Percentiles rank a stretch among this genome's conserved stretches.
Evolutionary conservation across 2,888 invertebrate species (phyloP).

Genomic region (Cephus runcator): DNA sequence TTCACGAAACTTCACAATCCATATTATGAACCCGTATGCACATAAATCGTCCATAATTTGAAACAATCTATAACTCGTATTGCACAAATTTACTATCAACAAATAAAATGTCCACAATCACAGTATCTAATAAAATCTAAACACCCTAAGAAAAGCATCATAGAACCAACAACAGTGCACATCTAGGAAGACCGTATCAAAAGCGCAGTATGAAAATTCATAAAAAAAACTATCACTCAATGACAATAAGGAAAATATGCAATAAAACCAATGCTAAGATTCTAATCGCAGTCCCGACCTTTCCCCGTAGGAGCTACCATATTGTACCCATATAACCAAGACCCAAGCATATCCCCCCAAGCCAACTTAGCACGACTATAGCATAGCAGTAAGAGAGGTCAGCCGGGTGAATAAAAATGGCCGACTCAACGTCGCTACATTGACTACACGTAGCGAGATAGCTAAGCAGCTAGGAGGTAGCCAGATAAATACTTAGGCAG

Average conservation of each 20-base stretch:
- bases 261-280: background rate
- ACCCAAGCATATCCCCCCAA: background rate
- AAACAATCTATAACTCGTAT: no score
- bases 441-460: background rate
- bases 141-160: background rate
- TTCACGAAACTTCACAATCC: background rate
- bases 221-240: background rate
- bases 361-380: background rate
- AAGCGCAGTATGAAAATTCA: background rate
- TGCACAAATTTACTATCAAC: background rate
- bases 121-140: background rate
- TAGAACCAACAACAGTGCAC: background rate
- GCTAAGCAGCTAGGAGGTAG: background rate
- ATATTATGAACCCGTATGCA: background rate
- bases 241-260: background rate
- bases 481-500: background rate
- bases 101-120: background rate
- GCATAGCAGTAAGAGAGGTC: background rate
- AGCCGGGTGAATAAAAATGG: background rate
- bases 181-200: background rate
- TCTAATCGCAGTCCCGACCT: background rate
- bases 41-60: background rate
- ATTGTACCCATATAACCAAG: background rate
- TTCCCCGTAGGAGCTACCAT: background rate
- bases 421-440: background rate